Conservation (phyloP, 2,113 vertebrate genomes). For the Potamarius usumacintae region DNA sequence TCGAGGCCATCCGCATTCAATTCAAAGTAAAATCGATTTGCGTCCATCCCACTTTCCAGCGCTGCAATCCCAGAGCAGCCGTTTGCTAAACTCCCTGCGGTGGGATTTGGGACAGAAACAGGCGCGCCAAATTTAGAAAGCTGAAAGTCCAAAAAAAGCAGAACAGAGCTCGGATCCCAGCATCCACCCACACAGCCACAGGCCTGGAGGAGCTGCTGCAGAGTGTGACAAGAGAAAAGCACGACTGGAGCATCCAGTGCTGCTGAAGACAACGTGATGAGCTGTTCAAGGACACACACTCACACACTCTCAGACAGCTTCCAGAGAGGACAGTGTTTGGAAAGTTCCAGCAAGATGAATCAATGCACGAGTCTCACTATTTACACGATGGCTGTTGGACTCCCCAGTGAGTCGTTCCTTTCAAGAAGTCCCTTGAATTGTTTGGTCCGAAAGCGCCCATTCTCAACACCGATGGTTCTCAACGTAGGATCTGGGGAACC, state of each 20-base stretch:
- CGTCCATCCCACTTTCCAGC: not conserved
- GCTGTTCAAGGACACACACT: not conserved
- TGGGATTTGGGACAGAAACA: slow-evolving; percentile 35
- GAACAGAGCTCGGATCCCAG: not conserved
- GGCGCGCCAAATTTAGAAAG: slow-evolving; percentile 19
- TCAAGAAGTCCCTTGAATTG: no score
- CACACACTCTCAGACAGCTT: not conserved
- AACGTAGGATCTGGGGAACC: not conserved
- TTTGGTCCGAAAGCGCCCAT: not conserved
- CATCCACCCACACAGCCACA: not conserved
- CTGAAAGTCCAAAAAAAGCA: slow-evolving; percentile 19
- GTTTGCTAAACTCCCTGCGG: slow-evolving; percentile 10
- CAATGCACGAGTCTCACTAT: not conserved
- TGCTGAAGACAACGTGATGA: not conserved
- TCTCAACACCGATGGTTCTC: not conserved
- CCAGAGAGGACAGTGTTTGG: not conserved
- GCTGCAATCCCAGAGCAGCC: slow-evolving; percentile 24
- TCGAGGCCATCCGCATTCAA: not conserved
- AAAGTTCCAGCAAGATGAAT: not conserved
- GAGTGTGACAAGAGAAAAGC: not conserved
- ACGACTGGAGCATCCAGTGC: not conserved
- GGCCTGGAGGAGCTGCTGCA: slow-evolving; percentile 1
- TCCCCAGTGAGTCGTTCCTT: no score
- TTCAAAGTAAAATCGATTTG: not conserved
- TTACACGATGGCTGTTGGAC: not conserved